These are phyloP conservation scores for Oryctolagus cuniculus DNA, from an alignment of 2,113 vertebrate species.

Conservation along the genomic window DNA sequence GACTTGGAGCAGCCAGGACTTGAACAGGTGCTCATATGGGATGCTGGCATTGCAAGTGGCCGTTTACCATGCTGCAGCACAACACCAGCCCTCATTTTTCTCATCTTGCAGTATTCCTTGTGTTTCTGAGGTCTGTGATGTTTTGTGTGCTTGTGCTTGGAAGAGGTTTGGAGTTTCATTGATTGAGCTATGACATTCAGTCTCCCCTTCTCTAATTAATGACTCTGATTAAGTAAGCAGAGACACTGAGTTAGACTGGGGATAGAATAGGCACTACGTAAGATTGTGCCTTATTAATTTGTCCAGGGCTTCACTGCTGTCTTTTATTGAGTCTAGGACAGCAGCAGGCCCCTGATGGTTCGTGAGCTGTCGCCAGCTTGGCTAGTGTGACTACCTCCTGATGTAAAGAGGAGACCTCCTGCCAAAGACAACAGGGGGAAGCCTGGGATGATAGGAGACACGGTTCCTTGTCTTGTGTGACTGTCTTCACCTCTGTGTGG, in stretches of 20 bases:
- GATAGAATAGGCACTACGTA: not conserved
- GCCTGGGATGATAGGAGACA: not conserved
- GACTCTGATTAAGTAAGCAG: not conserved
- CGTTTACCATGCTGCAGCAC: too few relatives aligned
- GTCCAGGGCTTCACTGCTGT: not conserved
- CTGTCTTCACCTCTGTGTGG: not conserved
- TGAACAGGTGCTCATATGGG: too few relatives aligned
- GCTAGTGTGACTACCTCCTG: not conserved
- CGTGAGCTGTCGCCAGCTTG: not conserved
- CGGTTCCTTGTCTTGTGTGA: not conserved
- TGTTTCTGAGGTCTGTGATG: not conserved
- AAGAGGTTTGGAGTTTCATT: not conserved
- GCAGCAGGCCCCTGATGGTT: not conserved
- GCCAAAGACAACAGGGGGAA: not conserved
- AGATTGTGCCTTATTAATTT: not conserved
- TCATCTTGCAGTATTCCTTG: not conserved
- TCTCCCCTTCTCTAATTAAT: not conserved
- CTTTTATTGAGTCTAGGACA: not conserved
- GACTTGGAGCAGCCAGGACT: too few relatives aligned
- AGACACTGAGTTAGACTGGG: not conserved
- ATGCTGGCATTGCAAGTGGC: too few relatives aligned
- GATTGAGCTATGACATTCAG: rapidly evolving
- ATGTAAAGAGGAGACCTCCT: not conserved
- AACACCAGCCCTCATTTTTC: not conserved
- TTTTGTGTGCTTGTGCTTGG: not conserved